Evolutionary conservation across 2,797 vertebrate genomes (phyloP).

Genomic region (Periophthalmus magnuspinnatus): DNA sequence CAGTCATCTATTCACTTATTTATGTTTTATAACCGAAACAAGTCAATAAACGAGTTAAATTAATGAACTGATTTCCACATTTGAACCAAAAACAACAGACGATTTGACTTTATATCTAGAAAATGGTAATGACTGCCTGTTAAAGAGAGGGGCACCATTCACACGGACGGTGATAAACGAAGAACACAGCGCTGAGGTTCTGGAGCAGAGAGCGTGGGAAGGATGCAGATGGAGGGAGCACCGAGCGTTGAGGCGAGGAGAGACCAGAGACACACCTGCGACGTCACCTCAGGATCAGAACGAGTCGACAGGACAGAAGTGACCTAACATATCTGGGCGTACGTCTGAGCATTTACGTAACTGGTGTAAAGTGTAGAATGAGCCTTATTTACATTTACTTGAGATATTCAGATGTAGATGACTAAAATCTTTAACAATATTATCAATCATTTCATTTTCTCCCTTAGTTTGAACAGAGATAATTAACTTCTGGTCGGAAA

Average conservation of each 20-base stretch:
- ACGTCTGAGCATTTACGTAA: too few species aligned
- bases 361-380: too few species aligned
- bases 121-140: too few species aligned
- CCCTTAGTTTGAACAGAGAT: constrained; percentile 19
- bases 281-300: too few species aligned
- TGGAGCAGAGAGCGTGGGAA: constrained; percentile 68
- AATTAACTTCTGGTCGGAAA: constrained; percentile 24
- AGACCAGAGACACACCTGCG: too few species aligned
- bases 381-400: background rate
- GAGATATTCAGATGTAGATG: background rate
- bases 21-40: too few species aligned
- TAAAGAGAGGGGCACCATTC: constrained; percentile 53
- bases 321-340: too few species aligned
- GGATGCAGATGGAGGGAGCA: constrained; percentile 67
- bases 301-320: too few species aligned
- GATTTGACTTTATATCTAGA: background rate
- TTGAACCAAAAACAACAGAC: background rate
- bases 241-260: too few species aligned
- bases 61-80: too few species aligned
- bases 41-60: too few species aligned
- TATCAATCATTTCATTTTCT: background rate
- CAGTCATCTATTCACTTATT: too few species aligned
- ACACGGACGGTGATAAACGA: constrained; percentile 59
- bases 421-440: background rate
- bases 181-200: constrained; percentile 52